A percentile compares a stretch with the other conserved stretches of the same genome.
Conservation (phyloP, 2,888 invertebrate species). For the Platycheirus albimanus region DNA sequence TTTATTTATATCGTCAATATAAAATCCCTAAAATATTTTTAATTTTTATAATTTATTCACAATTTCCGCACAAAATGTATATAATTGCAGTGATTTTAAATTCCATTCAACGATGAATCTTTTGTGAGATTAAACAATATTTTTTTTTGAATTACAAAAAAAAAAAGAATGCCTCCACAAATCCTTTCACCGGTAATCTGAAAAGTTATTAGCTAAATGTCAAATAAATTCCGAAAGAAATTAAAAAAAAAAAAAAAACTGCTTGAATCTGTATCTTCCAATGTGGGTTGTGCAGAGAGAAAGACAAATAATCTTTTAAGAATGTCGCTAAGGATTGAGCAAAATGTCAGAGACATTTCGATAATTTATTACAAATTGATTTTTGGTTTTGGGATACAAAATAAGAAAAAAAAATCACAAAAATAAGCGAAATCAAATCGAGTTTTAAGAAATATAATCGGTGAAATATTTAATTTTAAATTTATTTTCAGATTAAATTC, state of each 20-base stretch:
- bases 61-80: slow-evolving; percentile 54
- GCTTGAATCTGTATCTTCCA: slow-evolving; percentile 5
- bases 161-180: slow-evolving; percentile 10
- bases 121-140: slow-evolving; percentile 39
- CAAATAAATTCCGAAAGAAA: slow-evolving; percentile 26
- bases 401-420: too few species aligned
- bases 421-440: slow-evolving; percentile 33
- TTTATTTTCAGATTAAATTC: slow-evolving; percentile 59
- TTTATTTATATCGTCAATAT: neutral
- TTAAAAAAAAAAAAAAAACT: slow-evolving; percentile 1
- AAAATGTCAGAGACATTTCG: slow-evolving; percentile 60
- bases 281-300: slow-evolving; percentile 36
- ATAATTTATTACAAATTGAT: slow-evolving; percentile 72
- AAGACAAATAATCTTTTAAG: slow-evolving; percentile 64
- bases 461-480: slow-evolving; percentile 60
- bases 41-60: slow-evolving; percentile 2
- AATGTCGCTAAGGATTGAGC: slow-evolving; percentile 39
- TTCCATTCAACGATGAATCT: slow-evolving; percentile 48
- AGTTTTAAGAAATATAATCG: slow-evolving; percentile 26
- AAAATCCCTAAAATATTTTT: neutral
- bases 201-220: slow-evolving; percentile 51
- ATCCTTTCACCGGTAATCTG: slow-evolving; percentile 43
- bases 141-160: too few species aligned
- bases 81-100: slow-evolving; percentile 52
- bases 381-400: slow-evolving; percentile 4